Conservation (phyloP, 1,140 invertebrate species). For the Monomorium pharaonis region DNA sequence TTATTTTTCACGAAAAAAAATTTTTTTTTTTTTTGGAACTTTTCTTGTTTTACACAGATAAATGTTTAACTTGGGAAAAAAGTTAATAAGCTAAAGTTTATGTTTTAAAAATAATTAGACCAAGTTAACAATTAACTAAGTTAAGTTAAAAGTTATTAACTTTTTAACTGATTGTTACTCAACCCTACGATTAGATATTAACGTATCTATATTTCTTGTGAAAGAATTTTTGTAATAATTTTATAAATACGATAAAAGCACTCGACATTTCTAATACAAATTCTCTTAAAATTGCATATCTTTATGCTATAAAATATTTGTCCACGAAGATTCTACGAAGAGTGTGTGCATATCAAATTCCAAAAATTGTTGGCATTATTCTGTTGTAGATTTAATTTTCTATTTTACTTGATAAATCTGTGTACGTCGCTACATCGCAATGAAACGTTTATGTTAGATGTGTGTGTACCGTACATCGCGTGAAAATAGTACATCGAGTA, state of each 20-base stretch:
- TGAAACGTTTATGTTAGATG: not conserved
- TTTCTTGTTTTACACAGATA: too few species aligned
- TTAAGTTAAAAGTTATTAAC: too few species aligned
- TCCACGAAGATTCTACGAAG: not conserved
- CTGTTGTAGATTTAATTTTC: not conserved
- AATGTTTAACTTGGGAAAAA: too few species aligned
- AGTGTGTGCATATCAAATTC: not conserved
- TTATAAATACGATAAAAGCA: not conserved
- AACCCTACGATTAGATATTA: too few species aligned
- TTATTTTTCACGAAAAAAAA: too few species aligned
- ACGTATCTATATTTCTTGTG: too few species aligned
- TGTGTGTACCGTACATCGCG: not conserved
- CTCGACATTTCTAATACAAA: not conserved
- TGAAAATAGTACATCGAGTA: slow-evolving; percentile 17
- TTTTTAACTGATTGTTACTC: too few species aligned
- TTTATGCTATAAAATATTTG: not conserved
- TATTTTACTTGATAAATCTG: not conserved
- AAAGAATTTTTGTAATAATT: not conserved
- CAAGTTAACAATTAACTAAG: too few species aligned
- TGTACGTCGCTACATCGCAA: not conserved
- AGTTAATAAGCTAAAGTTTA: too few species aligned
- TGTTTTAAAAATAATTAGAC: too few species aligned
- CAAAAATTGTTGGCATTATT: not conserved
- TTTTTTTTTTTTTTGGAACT: too few species aligned
- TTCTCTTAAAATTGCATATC: not conserved